A percentile compares a stretch with the other conserved stretches of the same genome.
Conservation (phyloP, 2,797 vertebrate species). For the Enteromius radiatus region DNA sequence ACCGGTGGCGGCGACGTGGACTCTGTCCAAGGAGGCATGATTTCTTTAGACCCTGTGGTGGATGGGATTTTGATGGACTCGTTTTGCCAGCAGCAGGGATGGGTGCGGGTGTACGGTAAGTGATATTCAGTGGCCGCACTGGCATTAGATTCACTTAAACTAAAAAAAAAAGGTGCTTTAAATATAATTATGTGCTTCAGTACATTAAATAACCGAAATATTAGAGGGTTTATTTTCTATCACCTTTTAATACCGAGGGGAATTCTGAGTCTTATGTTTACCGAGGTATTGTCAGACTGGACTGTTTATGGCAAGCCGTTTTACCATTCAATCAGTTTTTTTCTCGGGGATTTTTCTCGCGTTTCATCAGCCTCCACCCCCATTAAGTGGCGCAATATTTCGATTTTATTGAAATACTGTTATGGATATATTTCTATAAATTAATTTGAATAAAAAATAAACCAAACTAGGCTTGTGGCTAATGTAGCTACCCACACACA, state of each 20-base stretch:
- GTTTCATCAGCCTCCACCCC: background rate
- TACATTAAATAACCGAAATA: background rate
- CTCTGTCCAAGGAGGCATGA: constrained; percentile 70
- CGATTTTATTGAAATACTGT: background rate
- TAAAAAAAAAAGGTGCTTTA: background rate
- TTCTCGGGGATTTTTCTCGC: background rate
- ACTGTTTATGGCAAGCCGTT: background rate
- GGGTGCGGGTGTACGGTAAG: constrained; percentile 92
- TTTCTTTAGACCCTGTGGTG: constrained; percentile 79
- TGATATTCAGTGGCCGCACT: background rate
- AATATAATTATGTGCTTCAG: background rate
- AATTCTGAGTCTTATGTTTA: background rate
- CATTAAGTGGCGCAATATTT: background rate
- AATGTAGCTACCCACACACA: no score
- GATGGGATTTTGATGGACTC: constrained; percentile 88
- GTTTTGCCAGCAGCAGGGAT: constrained; percentile 91
- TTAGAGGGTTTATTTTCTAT: background rate
- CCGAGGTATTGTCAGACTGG: background rate
- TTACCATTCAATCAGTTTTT: background rate
- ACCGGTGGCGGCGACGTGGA: constrained; percentile 78
- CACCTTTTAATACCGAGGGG: background rate
- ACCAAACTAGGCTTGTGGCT: no score
- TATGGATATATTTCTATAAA: background rate
- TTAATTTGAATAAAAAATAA: no score
- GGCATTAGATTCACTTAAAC: background rate